These are phyloP conservation scores for Pachyseris speciosa DNA, from an alignment of 64 coral and sea anemone genomes.

Conservation along the genomic window DNA sequence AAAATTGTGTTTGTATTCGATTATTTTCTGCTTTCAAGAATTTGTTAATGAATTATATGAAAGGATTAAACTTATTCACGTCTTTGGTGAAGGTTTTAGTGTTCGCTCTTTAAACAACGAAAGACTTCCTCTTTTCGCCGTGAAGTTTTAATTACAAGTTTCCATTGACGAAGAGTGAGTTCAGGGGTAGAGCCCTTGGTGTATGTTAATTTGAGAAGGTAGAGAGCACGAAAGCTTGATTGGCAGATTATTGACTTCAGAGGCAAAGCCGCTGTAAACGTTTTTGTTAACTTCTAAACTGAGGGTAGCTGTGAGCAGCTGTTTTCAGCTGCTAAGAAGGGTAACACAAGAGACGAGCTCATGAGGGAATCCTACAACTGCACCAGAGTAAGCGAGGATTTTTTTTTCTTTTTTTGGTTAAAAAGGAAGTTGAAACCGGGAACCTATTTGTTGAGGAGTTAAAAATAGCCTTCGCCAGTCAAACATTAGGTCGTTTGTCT, in stretches of 20 bases:
- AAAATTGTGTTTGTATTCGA: neutral
- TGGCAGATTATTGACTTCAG: neutral
- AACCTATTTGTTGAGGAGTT: neutral
- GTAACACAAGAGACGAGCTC: too few species aligned
- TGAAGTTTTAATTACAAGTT: neutral
- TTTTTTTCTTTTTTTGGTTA: neutral
- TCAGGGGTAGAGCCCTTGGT: too few species aligned
- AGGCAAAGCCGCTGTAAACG: constrained; percentile 19
- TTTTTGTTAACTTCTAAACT: neutral
- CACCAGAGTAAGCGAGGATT: neutral
- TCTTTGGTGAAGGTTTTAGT: neutral
- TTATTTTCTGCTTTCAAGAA: neutral
- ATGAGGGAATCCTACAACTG: neutral
- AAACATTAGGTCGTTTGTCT: neutral
- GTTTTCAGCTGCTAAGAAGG: neutral
- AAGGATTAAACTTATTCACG: neutral
- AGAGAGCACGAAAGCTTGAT: neutral
- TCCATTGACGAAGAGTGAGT: too few species aligned
- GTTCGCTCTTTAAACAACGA: neutral
- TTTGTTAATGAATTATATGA: neutral
- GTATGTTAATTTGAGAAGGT: neutral
- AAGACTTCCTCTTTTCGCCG: neutral
- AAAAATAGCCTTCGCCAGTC: neutral
- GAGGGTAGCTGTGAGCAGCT: neutral
- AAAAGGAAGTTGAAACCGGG: neutral